Conservation (phyloP, 2,888 invertebrate genomes). For the Elegia similella region DNA sequence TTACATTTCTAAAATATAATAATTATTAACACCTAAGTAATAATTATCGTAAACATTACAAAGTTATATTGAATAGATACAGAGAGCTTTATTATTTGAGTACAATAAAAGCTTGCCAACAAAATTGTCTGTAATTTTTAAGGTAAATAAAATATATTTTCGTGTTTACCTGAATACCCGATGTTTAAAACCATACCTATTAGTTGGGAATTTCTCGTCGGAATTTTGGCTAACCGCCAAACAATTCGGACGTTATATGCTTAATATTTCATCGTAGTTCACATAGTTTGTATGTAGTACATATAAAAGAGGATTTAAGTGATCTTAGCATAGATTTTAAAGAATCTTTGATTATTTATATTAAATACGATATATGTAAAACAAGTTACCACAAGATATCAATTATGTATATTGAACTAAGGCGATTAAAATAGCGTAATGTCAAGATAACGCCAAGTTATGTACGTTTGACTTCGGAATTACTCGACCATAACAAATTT, state of each 20-base stretch:
- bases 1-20: no score
- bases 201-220: constrained; percentile 49
- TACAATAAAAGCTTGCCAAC: no score
- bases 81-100: no score
- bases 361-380: no score
- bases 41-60: no score
- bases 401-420: no score
- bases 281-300: not conserved
- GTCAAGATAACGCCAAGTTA: not conserved
- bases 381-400: not conserved
- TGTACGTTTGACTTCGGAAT: constrained; percentile 41
- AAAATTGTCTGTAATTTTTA: no score
- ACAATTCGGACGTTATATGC: constrained; percentile 36
- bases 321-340: no score
- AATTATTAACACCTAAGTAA: no score
- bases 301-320: no score
- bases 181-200: constrained; percentile 52
- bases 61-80: no score
- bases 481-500: constrained; percentile 49
- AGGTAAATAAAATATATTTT: constrained; percentile 32
- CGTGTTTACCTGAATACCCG: constrained; percentile 55
- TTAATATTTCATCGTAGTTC: not conserved
- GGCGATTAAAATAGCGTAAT: not conserved
- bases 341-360: no score
- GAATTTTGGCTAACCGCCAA: constrained; percentile 70